phyloP scores from a whole-genome alignment of 2,797 vertebrate genomes.

The Chiroxiphia lanceolata region DNA sequence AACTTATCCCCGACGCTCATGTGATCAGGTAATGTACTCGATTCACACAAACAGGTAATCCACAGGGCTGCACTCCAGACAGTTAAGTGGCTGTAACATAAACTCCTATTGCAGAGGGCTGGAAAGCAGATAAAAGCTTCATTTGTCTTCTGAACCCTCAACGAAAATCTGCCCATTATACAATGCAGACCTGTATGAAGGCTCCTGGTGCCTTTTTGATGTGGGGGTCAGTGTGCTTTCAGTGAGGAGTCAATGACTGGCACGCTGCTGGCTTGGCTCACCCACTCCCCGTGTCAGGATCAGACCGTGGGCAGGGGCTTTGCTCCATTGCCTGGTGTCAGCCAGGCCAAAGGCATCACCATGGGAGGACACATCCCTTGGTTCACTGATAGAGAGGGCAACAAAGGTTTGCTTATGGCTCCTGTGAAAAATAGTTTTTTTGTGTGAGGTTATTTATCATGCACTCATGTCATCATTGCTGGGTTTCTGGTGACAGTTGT shows the following conservation, averaged over 20 bases:
- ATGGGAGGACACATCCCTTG: not conserved
- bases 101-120: slow-evolving; percentile 63
- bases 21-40: slow-evolving; percentile 64
- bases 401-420: slow-evolving; percentile 76
- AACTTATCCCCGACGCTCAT: slow-evolving; percentile 9
- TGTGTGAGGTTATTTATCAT: slow-evolving; percentile 69
- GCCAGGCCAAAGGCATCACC: not conserved
- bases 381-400: slow-evolving; percentile 36
- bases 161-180: slow-evolving; percentile 70
- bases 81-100: slow-evolving; percentile 77
- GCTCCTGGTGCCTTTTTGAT: slow-evolving; percentile 59
- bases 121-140: slow-evolving; percentile 73
- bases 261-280: not conserved
- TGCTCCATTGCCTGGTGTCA: not conserved
- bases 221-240: not conserved
- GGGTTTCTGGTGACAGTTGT: slow-evolving; percentile 51
- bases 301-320: slow-evolving; percentile 13
- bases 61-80: slow-evolving; percentile 46
- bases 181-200: slow-evolving; percentile 42
- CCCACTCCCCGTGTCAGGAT: not conserved
- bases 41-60: slow-evolving; percentile 75
- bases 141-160: slow-evolving; percentile 69
- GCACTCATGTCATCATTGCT: slow-evolving; percentile 60
- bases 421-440: slow-evolving; percentile 58
- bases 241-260: not conserved